These are phyloP conservation scores for Diadegma fenestrale DNA, from an alignment of 2,888 invertebrate species.

Conservation along the genomic window DNA sequence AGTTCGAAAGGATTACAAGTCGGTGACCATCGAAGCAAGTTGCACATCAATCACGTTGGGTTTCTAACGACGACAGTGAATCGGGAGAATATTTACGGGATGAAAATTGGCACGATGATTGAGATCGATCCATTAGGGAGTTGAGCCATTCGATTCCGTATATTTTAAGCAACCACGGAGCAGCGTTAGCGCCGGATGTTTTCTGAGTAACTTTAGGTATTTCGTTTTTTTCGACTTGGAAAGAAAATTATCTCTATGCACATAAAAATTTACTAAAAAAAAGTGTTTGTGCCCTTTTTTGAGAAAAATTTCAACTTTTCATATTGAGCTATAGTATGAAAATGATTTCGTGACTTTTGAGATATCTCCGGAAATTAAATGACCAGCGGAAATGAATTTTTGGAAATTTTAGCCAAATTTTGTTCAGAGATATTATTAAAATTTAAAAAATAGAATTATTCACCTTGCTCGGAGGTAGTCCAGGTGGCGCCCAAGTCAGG, in stretches of 20 bases:
- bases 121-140: slow-evolving; percentile 48
- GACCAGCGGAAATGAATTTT: neutral
- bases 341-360: neutral
- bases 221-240: neutral
- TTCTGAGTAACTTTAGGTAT: neutral
- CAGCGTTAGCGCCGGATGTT: neutral
- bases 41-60: slow-evolving; percentile 36
- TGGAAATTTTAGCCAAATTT: neutral
- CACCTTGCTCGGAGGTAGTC: slow-evolving; percentile 86
- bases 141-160: slow-evolving; percentile 4
- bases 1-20: slow-evolving; percentile 30
- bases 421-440: neutral
- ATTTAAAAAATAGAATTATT: slow-evolving; percentile 34
- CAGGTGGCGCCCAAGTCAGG: slow-evolving; percentile 91
- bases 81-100: slow-evolving; percentile 55
- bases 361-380: too few species aligned
- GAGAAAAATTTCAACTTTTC: too few species aligned
- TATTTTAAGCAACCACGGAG: slow-evolving; percentile 6
- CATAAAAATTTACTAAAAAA: too few species aligned
- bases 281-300: too few species aligned
- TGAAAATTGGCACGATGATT: slow-evolving; percentile 51
- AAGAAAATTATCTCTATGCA: too few species aligned
- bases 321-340: too few species aligned
- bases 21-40: slow-evolving; percentile 33
- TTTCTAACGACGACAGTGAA: slow-evolving; percentile 18